These are phyloP conservation scores for Eilema depressum DNA, from an alignment of 2,888 invertebrate genomes.

Conservation along the genomic window DNA sequence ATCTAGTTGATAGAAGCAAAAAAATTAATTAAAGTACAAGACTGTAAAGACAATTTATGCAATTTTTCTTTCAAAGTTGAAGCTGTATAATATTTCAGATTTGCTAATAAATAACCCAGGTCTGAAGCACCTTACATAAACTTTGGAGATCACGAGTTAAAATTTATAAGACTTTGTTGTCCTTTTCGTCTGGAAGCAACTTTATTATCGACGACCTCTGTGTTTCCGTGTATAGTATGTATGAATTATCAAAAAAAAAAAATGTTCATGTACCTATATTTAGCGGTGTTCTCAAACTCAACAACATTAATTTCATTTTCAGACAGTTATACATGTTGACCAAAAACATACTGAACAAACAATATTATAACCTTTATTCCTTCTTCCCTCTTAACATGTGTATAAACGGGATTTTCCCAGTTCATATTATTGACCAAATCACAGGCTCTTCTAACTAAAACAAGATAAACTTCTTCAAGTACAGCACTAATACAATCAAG, in stretches of 20 bases:
- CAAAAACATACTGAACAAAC: neutral
- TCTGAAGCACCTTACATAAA: neutral
- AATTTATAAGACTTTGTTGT: neutral
- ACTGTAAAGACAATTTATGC: neutral
- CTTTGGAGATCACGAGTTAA: neutral
- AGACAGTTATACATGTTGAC: neutral
- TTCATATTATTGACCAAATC: conserved; percentile 1
- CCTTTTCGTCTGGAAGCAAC: too few relatives aligned
- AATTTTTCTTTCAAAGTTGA: neutral
- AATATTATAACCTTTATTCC: neutral
- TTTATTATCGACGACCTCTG: neutral
- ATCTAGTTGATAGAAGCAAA: too few relatives aligned
- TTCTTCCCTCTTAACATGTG: neutral
- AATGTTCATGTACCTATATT: too few relatives aligned
- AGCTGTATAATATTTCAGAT: neutral
- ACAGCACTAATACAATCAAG: conserved; percentile 22
- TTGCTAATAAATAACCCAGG: neutral
- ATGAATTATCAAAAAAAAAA: too few relatives aligned
- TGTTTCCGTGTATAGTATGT: neutral
- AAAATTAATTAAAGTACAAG: too few relatives aligned
- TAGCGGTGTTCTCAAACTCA: too few relatives aligned
- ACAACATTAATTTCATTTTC: too few relatives aligned
- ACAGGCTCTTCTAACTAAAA: neutral
- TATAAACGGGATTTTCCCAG: neutral
- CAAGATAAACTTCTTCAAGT: conserved; percentile 15